Percentiles rank a stretch among this genome's conserved stretches.
These are phyloP conservation scores for Sylvicola cinctus DNA, from an alignment of 2,888 invertebrate species.

Conservation along the genomic window DNA sequence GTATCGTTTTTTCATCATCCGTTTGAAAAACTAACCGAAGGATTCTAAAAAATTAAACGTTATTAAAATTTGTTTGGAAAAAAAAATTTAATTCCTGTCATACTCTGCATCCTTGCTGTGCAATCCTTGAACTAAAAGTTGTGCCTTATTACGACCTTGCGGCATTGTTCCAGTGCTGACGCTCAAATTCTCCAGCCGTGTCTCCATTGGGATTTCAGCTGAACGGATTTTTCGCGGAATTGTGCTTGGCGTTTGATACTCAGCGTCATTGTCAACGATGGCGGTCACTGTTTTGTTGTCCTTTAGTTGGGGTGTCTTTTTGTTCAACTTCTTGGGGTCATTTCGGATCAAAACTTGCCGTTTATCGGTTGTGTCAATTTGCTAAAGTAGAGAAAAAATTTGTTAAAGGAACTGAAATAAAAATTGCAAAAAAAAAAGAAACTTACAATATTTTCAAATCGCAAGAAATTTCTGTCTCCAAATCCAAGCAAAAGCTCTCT, in stretches of 20 bases:
- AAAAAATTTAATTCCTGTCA: background rate
- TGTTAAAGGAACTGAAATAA: background rate
- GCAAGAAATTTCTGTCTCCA: conserved; percentile 32
- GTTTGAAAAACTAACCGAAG: conserved; percentile 49
- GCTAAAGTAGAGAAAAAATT: conserved; percentile 16
- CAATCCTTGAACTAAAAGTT: conserved; percentile 62
- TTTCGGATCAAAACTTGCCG: conserved; percentile 25
- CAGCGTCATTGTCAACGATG: conserved; percentile 12
- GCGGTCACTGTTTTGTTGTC: conserved; percentile 15
- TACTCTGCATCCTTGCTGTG: conserved; percentile 61
- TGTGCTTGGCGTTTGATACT: conserved; percentile 15
- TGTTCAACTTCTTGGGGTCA: conserved; percentile 15
- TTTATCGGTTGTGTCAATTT: conserved; percentile 30
- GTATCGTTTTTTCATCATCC: conserved; percentile 43
- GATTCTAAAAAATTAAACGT: conserved; percentile 28
- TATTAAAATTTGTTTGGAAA: background rate
- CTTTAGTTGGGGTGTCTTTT: conserved; percentile 1
- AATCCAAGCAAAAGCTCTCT: conserved; percentile 32
- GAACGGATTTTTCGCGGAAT: conserved; percentile 15
- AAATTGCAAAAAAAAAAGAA: conserved; percentile 5
- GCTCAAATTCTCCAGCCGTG: conserved; percentile 58
- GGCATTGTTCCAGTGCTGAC: conserved; percentile 31
- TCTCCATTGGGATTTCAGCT: conserved; percentile 46
- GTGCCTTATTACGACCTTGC: conserved; percentile 51
- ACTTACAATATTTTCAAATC: conserved; percentile 36